Base-by-base conservation (phyloP, 2,888 invertebrate genomes). In the Erebia epiphron region DNA sequence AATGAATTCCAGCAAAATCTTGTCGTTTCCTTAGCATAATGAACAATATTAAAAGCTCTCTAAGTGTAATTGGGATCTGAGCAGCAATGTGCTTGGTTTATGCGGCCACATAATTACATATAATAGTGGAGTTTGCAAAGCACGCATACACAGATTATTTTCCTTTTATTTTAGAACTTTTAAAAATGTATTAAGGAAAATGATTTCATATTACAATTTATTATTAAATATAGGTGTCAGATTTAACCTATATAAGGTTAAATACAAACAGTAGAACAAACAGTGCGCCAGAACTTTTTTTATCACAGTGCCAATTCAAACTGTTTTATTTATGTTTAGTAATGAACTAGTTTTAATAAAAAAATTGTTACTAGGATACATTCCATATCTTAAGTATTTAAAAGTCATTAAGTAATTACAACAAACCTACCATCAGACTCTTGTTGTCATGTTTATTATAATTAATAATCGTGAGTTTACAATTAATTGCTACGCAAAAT, bases 81-180 rank as follows among this genome's bases (percentile, higher is more conserved):
- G 83, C 86, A 87, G 87, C 86, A 83, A 88, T 89, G 85, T 88
- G 87, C 84, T 86, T 86, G 83, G 86, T 86, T 89, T 89, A 91
- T 86, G 89, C 86, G 86, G 87, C 87, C 87, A 83, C 86, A 88
- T 92, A 91, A 92, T 92, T 91, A 86, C 84, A 79, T 84, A 85
- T 91, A 91, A 91, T 91, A 89, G 89, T 86, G 81, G 85, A 86
- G 89, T 89, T 89, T 88, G 90, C 89, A 90, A 89, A 83, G 84
- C 83, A 86, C 87, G 86, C 86, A 86, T 83, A 86, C 83, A 86
- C 83, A 81, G 87, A 89, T 90, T 89, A 82, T 87, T 88, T 84
- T 60, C 61, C 56, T 60, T 68, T 49, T 68, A 58, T 54, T 61
- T 41, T 50, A 65, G 41, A 65, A 61, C 57, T 60, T 54, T 64